A percentile compares a stretch with the other conserved stretches of the same genome.
Conservation (phyloP, 2,113 vertebrate species). For the Hypomesus transpacificus region DNA sequence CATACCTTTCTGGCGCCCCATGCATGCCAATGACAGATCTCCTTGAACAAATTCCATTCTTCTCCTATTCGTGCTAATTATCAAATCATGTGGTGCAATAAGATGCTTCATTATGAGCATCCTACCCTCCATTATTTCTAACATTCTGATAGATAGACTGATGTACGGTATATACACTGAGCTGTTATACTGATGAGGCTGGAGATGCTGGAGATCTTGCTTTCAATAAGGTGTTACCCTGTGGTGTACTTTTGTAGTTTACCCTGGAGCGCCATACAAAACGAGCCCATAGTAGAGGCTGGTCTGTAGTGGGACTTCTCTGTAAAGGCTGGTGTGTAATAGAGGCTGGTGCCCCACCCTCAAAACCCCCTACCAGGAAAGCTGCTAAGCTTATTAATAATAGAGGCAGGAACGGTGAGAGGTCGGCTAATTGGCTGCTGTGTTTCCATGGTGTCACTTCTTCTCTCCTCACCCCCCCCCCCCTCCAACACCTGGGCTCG, state of each 20-base stretch:
- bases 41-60: no score
- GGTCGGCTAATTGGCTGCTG: slow-evolving; percentile 25
- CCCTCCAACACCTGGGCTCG: slow-evolving; percentile 24
- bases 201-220: neutral
- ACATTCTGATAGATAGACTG: neutral
- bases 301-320: no score
- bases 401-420: neutral
- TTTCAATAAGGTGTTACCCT: neutral
- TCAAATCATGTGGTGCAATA: no score
- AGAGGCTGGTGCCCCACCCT: neutral
- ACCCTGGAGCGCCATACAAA: no score
- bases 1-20: no score
- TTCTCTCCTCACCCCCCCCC: slow-evolving; percentile 27
- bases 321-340: neutral
- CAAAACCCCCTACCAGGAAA: slow-evolving; percentile 2
- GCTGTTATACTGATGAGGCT: neutral
- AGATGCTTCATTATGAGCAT: no score
- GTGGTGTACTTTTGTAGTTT: no score
- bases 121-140: neutral
- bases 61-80: no score
- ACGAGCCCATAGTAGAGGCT: no score
- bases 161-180: neutral
- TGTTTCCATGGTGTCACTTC: neutral
- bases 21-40: no score
- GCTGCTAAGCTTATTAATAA: slow-evolving; percentile 21